phyloP scores from a whole-genome alignment of 2,113 vertebrate species.

The Datnioides undecimradiatus region DNA sequence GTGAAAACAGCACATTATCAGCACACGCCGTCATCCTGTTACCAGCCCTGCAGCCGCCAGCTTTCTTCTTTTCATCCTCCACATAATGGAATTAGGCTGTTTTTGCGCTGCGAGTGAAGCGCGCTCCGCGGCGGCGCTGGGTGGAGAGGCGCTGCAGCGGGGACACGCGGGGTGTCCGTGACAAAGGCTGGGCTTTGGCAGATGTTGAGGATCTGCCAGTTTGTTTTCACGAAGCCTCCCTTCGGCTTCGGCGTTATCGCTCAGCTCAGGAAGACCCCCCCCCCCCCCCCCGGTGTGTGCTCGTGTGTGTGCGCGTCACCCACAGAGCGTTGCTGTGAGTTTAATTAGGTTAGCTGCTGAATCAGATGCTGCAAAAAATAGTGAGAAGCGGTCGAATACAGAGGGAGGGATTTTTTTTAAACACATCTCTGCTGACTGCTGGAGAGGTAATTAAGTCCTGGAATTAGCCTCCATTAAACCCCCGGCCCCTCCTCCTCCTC shows the following conservation, averaged over 20 bases:
- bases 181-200: constrained; percentile 52
- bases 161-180: constrained; percentile 32
- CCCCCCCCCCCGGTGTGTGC: constrained; percentile 27
- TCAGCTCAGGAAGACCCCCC: constrained; percentile 50
- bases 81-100: constrained; percentile 43
- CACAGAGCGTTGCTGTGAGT: constrained; percentile 53
- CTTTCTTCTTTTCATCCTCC: constrained; percentile 7
- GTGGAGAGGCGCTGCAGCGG: constrained; percentile 28
- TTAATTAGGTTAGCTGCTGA: constrained; percentile 75
- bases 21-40: constrained; percentile 7
- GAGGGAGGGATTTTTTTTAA: not conserved
- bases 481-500: constrained; percentile 10
- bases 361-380: constrained; percentile 41
- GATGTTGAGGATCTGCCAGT: constrained; percentile 46
- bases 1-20: not conserved
- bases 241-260: constrained; percentile 19
- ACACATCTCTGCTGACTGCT: constrained; percentile 65
- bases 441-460: constrained; percentile 78
- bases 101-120: constrained; percentile 30
- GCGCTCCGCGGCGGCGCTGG: constrained; percentile 31
- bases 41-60: not conserved
- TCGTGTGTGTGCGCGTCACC: not conserved
- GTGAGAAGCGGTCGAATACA: not conserved
- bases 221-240: constrained; percentile 31
- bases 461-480: constrained; percentile 59